Conservation (phyloP, 1,140 invertebrate species). For the Fopius arisanus region DNA sequence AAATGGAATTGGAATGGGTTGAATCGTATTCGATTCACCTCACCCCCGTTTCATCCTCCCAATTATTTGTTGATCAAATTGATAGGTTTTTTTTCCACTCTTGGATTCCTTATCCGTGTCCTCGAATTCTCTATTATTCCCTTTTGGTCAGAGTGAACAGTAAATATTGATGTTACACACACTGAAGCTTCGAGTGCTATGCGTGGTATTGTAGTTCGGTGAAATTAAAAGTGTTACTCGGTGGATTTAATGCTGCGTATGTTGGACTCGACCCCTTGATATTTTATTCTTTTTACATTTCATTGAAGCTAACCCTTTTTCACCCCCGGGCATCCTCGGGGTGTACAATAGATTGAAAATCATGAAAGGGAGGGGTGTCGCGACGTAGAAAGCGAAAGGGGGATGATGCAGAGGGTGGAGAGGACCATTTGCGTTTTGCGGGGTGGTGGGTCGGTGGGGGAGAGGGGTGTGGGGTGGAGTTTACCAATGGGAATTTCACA, state of each 20-base stretch:
- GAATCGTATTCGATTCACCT: too few species aligned
- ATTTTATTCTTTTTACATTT: conserved; percentile 1
- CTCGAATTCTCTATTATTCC: background rate
- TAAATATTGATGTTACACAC: conserved; percentile 6
- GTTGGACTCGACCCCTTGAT: background rate
- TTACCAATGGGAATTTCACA: background rate
- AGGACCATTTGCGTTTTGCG: background rate
- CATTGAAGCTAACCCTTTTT: background rate
- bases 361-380: background rate
- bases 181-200: background rate
- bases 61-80: too few species aligned
- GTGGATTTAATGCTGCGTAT: conserved; percentile 14
- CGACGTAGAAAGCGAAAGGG: conserved; percentile 3
- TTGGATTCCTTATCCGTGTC: background rate
- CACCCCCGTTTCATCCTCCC: too few species aligned
- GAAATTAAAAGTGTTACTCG: background rate
- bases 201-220: background rate
- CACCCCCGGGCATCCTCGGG: background rate
- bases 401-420: background rate
- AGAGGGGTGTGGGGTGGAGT: background rate
- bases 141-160: background rate
- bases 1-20: too few species aligned
- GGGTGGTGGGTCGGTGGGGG: background rate
- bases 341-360: conserved; percentile 26
- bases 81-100: too few species aligned